These are phyloP conservation scores for Palythoa grandiflora DNA, from an alignment of 92 coral and sea anemone genomes.

Conservation along the genomic window DNA sequence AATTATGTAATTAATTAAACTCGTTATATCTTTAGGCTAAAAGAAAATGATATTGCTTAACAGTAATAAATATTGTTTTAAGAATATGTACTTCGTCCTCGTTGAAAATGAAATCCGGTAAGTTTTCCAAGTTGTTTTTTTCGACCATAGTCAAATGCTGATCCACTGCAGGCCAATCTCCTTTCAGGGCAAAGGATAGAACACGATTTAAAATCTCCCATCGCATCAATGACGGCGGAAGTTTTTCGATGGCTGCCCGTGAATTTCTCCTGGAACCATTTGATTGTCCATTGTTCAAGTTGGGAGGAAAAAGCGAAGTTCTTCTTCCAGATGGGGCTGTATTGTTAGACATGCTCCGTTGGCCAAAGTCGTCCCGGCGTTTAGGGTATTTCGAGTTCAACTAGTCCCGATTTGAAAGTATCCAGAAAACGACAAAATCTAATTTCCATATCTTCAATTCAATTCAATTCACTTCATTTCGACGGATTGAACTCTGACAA, in stretches of 20 bases:
- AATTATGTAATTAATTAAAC: not conserved
- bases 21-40: not conserved
- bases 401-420: not conserved
- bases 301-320: constrained; percentile 24
- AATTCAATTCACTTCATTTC: not conserved
- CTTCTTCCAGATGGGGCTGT: constrained; percentile 15
- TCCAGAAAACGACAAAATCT: not conserved
- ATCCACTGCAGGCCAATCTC: constrained; percentile 89
- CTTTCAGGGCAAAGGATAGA: constrained; percentile 72
- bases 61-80: constrained; percentile 1
- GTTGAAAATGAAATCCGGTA: constrained; percentile 59
- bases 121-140: constrained; percentile 80
- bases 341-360: not conserved
- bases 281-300: not conserved
- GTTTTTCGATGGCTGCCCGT: constrained; percentile 73
- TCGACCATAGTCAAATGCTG: constrained; percentile 81
- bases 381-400: not conserved
- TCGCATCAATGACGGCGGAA: constrained; percentile 78
- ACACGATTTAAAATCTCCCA: constrained; percentile 81
- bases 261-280: constrained; percentile 71
- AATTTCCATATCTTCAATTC: not conserved
- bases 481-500: constrained; percentile 7
- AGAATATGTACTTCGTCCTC: constrained; percentile 73
- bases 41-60: not conserved
- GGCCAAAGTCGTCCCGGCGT: not conserved